phyloP scores from a whole-genome alignment of 2,113 vertebrate species.

The mouse (Mus musculus) region GRCm39 chr6:100578501-100579000 shows the following conservation, averaged over 20 bases:
- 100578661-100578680: neutral
- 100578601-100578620: slow-evolving; percentile 14
- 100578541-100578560: neutral
- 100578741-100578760: neutral
- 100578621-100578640: slow-evolving; percentile 4
- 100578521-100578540: neutral
- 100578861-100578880: neutral
- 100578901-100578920: neutral
- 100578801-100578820: neutral
- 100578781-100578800: neutral
- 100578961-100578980: neutral
- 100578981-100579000: neutral
- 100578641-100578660: slow-evolving; percentile 36
- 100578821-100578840: neutral
- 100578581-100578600: neutral
- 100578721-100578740: neutral
- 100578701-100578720: neutral
- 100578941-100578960: too few species aligned
- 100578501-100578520: slow-evolving; percentile 1
- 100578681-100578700: neutral
- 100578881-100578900: neutral
- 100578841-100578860: neutral
- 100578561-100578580: slow-evolving; percentile 35
- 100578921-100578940: neutral
- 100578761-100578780: neutral